These are phyloP conservation scores for Sphenodon punctatus DNA, from an alignment of 2,797 vertebrate genomes.

Conservation along the genomic window DNA sequence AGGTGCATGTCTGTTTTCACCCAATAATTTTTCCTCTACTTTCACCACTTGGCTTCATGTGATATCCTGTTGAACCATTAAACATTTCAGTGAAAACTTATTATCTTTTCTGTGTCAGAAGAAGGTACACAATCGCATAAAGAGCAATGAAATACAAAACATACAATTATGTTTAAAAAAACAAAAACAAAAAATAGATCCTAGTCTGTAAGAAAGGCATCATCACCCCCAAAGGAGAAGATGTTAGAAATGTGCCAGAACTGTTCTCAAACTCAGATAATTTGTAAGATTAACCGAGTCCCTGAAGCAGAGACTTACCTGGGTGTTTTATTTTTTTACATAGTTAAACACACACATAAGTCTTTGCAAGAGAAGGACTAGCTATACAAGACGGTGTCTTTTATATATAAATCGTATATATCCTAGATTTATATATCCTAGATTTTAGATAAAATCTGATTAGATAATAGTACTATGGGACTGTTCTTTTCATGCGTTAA, in stretches of 20 bases:
- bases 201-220: neutral
- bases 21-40: neutral
- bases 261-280: neutral
- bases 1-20: too few relatives aligned
- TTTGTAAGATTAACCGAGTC: neutral
- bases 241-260: too few relatives aligned
- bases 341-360: too few relatives aligned
- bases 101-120: neutral
- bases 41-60: neutral
- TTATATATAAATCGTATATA: too few relatives aligned
- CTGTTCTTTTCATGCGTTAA: too few relatives aligned
- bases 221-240: neutral
- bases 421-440: too few relatives aligned
- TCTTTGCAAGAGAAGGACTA: too few relatives aligned
- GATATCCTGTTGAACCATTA: neutral
- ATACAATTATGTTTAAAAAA: neutral
- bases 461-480: too few relatives aligned
- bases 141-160: neutral
- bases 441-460: too few relatives aligned
- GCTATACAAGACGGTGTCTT: too few relatives aligned
- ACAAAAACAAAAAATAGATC: neutral
- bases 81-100: neutral
- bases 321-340: too few relatives aligned
- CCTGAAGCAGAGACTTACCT: too few relatives aligned
- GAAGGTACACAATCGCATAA: neutral